Base-by-base conservation (phyloP, 2,888 invertebrate species). In the Limnephilus auricula region DNA sequence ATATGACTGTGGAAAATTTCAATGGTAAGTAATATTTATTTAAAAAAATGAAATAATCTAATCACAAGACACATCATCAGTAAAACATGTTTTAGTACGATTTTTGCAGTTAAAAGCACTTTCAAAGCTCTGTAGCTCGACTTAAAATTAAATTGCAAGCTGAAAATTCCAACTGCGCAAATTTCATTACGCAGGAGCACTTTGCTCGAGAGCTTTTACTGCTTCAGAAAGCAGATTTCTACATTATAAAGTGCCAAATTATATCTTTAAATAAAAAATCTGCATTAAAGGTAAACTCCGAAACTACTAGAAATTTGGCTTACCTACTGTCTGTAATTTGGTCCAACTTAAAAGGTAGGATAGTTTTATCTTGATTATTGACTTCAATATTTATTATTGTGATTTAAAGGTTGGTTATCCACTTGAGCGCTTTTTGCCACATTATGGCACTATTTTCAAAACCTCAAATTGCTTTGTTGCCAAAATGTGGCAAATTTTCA, bases 1-100 rank as follows among this genome's bases (percentile, higher is more conserved):
- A 97, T 94, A 95, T 99, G 65, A 95, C 96, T 91, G 96, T 98
- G 0, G 96, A 97, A 93, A 95, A 95, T 90, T 97, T 90, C 50
- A 84, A 90, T 88, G 92, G 92, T 92, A 84, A 18, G 80, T 86
- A 78, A 86, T 45, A 89, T 85, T 45, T 89, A 0, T n/a, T n/a
- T n/a, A n/a, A n/a, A 80, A 13, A 80, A 85, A 85, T 40, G 0
- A 40, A 79, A 89, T 50, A 18, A 50, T 65, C n/a, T 65, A 6
- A 25, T 9, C n/a, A 0, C 6, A 25, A 25, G 65, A 40, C 40
- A 2, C 15, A 45, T 45, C 2, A 45, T 2, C 25, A 65, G 18
- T 18, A 65, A 65, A 65, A 45, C 45, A 45, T 13, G 3, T 45
- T 45, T 45, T 12, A 40, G 2, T 40, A 10, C 18, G n/a, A n/a